Base-by-base conservation (phyloP, 2,113 vertebrate species). In the Oceanites oceanicus region DNA sequence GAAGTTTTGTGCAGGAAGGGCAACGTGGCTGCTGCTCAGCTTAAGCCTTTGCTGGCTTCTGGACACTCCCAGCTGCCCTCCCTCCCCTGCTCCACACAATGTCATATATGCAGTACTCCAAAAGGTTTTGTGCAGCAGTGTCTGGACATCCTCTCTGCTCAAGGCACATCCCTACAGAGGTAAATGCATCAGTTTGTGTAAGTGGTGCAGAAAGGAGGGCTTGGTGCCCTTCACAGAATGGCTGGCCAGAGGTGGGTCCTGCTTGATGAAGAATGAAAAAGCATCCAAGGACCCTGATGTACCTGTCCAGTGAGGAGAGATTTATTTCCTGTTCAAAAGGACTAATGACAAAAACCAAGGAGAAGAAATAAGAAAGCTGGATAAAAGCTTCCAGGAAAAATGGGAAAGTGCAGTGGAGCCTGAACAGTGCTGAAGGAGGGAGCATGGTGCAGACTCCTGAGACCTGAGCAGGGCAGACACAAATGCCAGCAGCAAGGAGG, bases 21-120 rank as follows among this genome's bases (percentile, higher is more conserved):
- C 26, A 32, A 53, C 0, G 17, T 30, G 34, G 29, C 58, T 47
- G 59, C 55, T 72, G 66, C 80, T 83, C 80, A 63, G 53, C 47
- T 83, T 23, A 17, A 86, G 76, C 27, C 47, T 53, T 75, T 29
- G 4, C 42, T 87, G 80, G 38, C 72, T 75, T 29, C 84, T 86
- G 52, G 47, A 36, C 32, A 20, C 11, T 13, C 7, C 27, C 38
- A 53, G 71, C 55, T 88, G 55, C n/a, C 55, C 55, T 32, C 45
- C 25, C 12, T 15, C 5, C 40, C 17, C 55, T 77, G 29, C 15
- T 29, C 11, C n/a, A 9, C 0, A 0, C 29, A 13, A 1, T 19
- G 21, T 3, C 7, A 3, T 25, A 6, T 17, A 22, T 13, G 38
- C 59, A 29, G 8, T 45, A 15, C 40, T 65, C 59, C 79, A 50